Base-by-base conservation (phyloP, 1,140 invertebrate species). In the Trissolcus basalis region DNA sequence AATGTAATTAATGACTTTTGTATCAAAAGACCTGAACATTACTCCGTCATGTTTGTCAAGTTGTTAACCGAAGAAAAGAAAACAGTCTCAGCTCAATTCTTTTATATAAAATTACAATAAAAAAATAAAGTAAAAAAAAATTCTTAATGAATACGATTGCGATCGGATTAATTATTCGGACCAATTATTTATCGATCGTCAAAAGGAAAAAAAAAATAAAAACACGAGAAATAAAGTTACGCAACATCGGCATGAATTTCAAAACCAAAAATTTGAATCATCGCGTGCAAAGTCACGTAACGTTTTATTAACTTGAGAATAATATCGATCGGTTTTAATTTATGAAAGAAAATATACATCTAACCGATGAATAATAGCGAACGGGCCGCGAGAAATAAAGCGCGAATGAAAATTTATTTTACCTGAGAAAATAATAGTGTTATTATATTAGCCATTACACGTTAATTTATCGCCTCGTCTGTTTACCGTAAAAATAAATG, bases 321-420 rank as follows among this genome's bases (percentile, higher is more conserved):
- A 53, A 53, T 59, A 72, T 72, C 69, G 69, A 64, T 59, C 69
- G 32, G 14, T 33, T 0, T 45, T 56, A 65, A 72, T 65, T 72
- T 54, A 60, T 65, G 61, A 56, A 67, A 47, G 58, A 27, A 74
- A 74, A 74, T 68, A 74, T 67, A 60, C 70, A 55, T 58, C 19
- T 27, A 27, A 27, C 2, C 19, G 2, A 27, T 27, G 19, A 27
- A 27, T 27, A 27, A 27, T 27, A 27, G 19, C 19, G 19, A 3
- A 27, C 19, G 19, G 19, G 1, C 1, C 19, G n/a, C n/a, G n/a
- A n/a, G n/a, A n/a, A 68, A 68, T 68, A 75, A 75, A 53, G 72
- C 68, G 58, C 3, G 43, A 48, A 53, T 64, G 63, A 41, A 75
- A 68, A 68, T 74, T 48, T 68, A 58, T 74, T 68, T 68, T 50